Evolutionary conservation across 2,888 invertebrate species (phyloP).

Genomic region (Stramonita haemastoma): DNA sequence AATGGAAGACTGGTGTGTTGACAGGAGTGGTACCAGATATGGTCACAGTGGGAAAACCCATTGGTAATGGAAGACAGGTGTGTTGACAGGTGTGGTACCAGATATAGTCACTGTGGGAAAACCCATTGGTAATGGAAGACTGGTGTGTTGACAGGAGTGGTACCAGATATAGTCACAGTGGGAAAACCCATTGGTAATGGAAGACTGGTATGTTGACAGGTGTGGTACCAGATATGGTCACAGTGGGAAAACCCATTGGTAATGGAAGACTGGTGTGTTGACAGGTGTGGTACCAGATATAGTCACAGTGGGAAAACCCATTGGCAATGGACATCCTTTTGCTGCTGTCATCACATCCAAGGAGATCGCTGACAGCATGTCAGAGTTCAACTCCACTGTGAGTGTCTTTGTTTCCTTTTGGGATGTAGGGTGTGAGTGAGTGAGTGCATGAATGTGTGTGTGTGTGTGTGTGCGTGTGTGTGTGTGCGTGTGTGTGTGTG

Average conservation of each 20-base stretch:
- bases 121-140: no score
- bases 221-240: constrained; percentile 96
- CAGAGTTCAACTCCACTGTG: constrained; percentile 95
- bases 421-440: not conserved
- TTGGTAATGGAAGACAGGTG: not conserved
- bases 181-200: constrained; percentile 98
- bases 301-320: constrained; percentile 96
- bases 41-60: no score
- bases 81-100: no score
- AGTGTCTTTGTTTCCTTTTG: constrained; percentile 41
- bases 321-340: constrained; percentile 95
- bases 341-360: constrained; percentile 95
- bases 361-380: constrained; percentile 90
- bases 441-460: not conserved
- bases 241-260: constrained; percentile 97
- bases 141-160: constrained; percentile 81
- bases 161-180: constrained; percentile 97
- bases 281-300: constrained; percentile 93
- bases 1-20: no score
- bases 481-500: not conserved
- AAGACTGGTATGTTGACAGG: constrained; percentile 77
- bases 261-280: constrained; percentile 82
- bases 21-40: no score
- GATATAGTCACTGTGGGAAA: no score
- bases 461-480: not conserved